Conservation (phyloP, 2,113 vertebrate genomes). For the Cyrtonyx montezumae region DNA sequence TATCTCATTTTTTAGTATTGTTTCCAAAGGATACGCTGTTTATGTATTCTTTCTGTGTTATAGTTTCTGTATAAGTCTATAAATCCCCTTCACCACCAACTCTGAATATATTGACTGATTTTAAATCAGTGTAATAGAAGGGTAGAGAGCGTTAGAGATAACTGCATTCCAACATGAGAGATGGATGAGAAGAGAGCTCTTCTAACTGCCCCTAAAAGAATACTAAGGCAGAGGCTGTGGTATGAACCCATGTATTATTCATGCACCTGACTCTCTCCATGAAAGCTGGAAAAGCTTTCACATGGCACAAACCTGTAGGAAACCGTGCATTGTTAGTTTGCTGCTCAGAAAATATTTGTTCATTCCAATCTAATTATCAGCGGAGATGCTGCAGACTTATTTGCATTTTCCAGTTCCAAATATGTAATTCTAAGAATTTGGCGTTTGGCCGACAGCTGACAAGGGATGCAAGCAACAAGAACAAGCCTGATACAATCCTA, state of each 20-base stretch:
- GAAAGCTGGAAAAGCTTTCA: constrained; percentile 31
- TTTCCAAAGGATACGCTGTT: background rate
- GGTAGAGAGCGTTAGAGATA: background rate
- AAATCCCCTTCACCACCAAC: background rate
- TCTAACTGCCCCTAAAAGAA: constrained; percentile 9
- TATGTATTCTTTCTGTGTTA: background rate
- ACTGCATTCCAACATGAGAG: background rate
- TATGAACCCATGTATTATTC: constrained; percentile 33
- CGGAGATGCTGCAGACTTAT: background rate
- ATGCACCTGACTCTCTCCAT: background rate
- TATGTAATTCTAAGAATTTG: background rate
- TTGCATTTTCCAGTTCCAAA: background rate
- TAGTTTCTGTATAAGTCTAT: background rate
- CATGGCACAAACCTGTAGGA: background rate
- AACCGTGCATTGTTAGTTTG: background rate
- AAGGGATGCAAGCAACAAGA: background rate
- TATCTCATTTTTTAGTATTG: background rate
- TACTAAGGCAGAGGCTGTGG: background rate
- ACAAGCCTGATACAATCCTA: background rate
- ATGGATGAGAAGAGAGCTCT: background rate
- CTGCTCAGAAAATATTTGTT: constrained; percentile 30
- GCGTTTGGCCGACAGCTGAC: background rate
- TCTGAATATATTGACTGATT: background rate
- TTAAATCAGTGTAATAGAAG: background rate
- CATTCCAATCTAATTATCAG: background rate